Conservation (phyloP, 2,113 vertebrate species). For the Columba livia region DNA sequence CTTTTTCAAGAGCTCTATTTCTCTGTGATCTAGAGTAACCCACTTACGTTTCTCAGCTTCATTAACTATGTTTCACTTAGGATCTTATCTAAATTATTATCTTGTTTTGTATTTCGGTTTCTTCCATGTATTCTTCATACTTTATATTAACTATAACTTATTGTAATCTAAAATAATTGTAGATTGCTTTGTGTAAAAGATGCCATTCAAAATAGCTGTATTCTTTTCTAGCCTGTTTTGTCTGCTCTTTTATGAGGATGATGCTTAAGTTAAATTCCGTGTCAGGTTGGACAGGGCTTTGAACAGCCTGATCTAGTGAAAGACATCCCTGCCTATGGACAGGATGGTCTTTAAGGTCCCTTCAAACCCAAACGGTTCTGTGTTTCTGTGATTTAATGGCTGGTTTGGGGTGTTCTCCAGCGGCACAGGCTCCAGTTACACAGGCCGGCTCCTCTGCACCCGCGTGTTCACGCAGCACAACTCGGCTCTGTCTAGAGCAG, state of each 20-base stretch:
- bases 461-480: rapidly evolving
- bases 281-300: background rate
- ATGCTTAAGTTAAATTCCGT: background rate
- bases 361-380: rapidly evolving
- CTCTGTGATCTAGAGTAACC: background rate
- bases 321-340: background rate
- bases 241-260: background rate
- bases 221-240: background rate
- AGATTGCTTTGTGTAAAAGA: background rate
- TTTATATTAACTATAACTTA: background rate
- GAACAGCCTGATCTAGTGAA: rapidly evolving
- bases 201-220: rapidly evolving
- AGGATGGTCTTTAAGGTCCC: background rate
- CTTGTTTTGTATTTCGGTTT: background rate
- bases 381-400: background rate
- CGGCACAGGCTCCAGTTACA: background rate
- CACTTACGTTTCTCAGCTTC: background rate
- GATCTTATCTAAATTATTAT: background rate
- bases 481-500: background rate
- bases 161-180: background rate
- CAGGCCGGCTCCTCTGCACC: background rate
- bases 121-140: background rate
- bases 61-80: background rate
- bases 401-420: background rate
- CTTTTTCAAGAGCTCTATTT: background rate